Percentiles rank a stretch among this genome's conserved stretches.
These are phyloP conservation scores for Myathropa florea DNA, from an alignment of 2,888 invertebrate species.

Conservation along the genomic window DNA sequence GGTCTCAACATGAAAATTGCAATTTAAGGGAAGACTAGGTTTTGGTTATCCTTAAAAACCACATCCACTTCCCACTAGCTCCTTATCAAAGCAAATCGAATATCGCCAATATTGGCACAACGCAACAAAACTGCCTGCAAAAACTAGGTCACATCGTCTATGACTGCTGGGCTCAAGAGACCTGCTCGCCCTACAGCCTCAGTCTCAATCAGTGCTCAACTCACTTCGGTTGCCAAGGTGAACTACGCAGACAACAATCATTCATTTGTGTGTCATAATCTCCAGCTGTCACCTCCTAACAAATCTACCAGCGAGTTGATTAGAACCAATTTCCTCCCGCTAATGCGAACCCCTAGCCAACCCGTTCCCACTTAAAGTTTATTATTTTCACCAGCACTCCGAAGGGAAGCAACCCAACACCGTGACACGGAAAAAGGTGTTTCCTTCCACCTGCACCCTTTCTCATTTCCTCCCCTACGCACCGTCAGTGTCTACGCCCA, in stretches of 20 bases:
- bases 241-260: neutral
- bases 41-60: too few relatives aligned
- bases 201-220: neutral
- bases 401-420: neutral
- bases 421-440: neutral
- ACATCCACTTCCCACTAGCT: too few relatives aligned
- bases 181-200: neutral
- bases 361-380: too few relatives aligned
- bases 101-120: too few relatives aligned
- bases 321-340: neutral
- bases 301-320: neutral
- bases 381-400: too few relatives aligned
- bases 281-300: neutral
- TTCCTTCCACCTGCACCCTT: slow-evolving; percentile 3
- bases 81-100: too few relatives aligned
- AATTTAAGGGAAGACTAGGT: too few relatives aligned
- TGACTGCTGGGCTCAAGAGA: neutral
- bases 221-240: neutral
- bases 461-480: slow-evolving; percentile 8
- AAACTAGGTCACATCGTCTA: neutral
- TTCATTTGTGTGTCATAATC: neutral
- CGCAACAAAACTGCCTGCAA: neutral
- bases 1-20: too few relatives aligned
- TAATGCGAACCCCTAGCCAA: neutral
- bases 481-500: neutral